These are phyloP conservation scores for Oncorhynchus clarkii DNA, from an alignment of 2,113 vertebrate genomes.

Conservation along the genomic window DNA sequence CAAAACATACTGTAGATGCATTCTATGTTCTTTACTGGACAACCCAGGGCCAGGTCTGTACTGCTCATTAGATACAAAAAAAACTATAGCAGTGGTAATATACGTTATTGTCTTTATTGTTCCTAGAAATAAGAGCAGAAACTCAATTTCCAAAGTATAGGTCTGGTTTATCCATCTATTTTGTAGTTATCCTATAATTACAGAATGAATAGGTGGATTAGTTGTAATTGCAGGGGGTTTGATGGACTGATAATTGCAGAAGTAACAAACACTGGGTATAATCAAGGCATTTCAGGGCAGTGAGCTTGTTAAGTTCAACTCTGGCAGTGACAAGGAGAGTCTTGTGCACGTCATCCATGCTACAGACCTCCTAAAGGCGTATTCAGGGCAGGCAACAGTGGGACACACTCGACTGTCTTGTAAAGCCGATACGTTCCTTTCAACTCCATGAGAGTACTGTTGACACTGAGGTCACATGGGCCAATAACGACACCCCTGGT, in stretches of 20 bases:
- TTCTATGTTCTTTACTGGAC: no score
- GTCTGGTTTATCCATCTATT: conserved; percentile 1
- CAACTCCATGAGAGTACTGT: conserved; percentile 10
- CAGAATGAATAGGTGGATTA: not conserved
- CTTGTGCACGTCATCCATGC: not conserved
- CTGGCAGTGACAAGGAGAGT: not conserved
- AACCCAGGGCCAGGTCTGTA: no score
- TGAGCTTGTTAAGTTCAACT: not conserved
- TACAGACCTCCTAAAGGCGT: conserved; percentile 1
- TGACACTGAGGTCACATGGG: not conserved
- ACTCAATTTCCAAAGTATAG: not conserved
- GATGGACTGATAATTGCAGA: not conserved
- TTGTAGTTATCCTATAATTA: not conserved
- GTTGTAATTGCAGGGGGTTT: not conserved
- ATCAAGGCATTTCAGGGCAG: not conserved
- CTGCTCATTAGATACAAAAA: no score
- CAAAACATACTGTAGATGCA: no score
- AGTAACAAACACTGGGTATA: not conserved
- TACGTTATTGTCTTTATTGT: not conserved
- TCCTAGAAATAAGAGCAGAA: not conserved
- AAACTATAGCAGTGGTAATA: not conserved
- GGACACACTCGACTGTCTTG: not conserved
- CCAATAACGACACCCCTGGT: not conserved
- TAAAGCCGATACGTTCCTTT: not conserved
- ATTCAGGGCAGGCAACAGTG: not conserved